Base-by-base conservation (phyloP, 2,888 invertebrate species). In the Troides aeacus region DNA sequence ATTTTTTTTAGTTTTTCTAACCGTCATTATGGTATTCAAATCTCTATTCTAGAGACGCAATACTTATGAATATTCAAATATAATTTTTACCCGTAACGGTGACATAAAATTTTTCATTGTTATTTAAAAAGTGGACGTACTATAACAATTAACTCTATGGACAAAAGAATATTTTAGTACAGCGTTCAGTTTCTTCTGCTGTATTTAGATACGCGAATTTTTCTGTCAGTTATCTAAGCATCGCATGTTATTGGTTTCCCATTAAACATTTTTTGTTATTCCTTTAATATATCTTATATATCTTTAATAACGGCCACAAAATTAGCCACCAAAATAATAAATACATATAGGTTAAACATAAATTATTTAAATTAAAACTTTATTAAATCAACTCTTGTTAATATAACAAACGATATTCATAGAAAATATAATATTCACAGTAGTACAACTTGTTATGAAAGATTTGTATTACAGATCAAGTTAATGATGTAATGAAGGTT, bases 41-140 rank as follows among this genome's bases (percentile, higher is more conserved):
- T 69, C 61, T 65, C 62, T 42, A 67, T 61, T 64, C 46, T 39
- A 64, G 68, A 68, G 70, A 65, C 72, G 67, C 66, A 72, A 66
- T 62, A 62, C 46, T 73, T 57, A 84, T 89, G 77, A 79, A 89
- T 89, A 89, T 90, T 88, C 85, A 90, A 83, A 74, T 46, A 64
- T 21, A 82, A 86, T 88, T 90, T 90, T 90, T 89, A 89, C 77
- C 80, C 85, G 87, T 86, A 87, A 86, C 88, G 84, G 88, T 85
- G 87, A 87, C 90, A 87, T 86, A 86, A 87, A 86, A 88, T 85
- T 85, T 23, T 80, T 82, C 77, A 86, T 89, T 89, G 88, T 89
- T 81, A 78, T 74, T 75, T 84, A 86, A 89, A 90, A 92, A 92
- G 90, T 86, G 81, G 78, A 79, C 76, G 75, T 80, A 84, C 85